A percentile compares a stretch with the other conserved stretches of the same genome.
These are phyloP conservation scores for Drosophila melanogaster DNA, from an alignment of 1,140 invertebrate species.

Conservation along the genomic window Release_6_plus_ISO1_MT NT_033777.3:7609501-7610000, in stretches of 20 bases:
- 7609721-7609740: no score
- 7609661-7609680: conserved; percentile 47
- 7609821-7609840: no score
- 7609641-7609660: conserved; percentile 42
- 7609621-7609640: conserved; percentile 49
- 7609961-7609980: background rate
- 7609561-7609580: conserved; percentile 48
- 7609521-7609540: conserved; percentile 69
- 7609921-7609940: no score
- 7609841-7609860: no score
- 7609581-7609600: conserved; percentile 56
- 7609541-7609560: conserved; percentile 74
- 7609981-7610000: background rate
- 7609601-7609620: conserved; percentile 20
- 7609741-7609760: background rate
- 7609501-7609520: conserved; percentile 36
- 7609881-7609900: no score
- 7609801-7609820: no score
- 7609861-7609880: no score
- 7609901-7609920: no score
- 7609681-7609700: conserved; percentile 12
- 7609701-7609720: background rate
- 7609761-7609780: background rate
- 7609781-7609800: background rate
- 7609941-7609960: background rate